phyloP scores from a whole-genome alignment of 1,140 invertebrate species.

The Himalopsyche phryganea region DNA sequence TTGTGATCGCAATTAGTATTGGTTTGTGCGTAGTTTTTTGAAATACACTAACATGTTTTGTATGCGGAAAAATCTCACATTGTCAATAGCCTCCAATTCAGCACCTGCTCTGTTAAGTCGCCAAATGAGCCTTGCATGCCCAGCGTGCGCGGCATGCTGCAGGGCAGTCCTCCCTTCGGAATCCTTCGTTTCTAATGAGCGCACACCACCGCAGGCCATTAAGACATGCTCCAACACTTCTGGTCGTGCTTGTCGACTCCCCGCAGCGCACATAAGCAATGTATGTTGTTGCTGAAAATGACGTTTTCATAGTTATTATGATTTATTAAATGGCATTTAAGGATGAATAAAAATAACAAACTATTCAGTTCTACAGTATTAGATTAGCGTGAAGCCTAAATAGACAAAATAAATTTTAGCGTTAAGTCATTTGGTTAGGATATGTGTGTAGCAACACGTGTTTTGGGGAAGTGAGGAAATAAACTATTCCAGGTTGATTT shows the following conservation, averaged over 20 bases:
- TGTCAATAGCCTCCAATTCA: conserved; percentile 60
- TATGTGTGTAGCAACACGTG: no score
- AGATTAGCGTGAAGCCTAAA: no score
- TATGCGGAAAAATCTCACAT: conserved; percentile 43
- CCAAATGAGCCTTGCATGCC: conserved; percentile 66
- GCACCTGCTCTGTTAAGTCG: conserved; percentile 68
- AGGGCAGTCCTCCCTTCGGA: conserved; percentile 67
- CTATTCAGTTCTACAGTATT: background rate
- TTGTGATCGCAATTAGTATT: no score
- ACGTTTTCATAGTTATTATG: no score
- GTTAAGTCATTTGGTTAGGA: no score
- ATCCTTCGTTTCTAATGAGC: conserved; percentile 54
- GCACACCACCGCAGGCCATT: conserved; percentile 50
- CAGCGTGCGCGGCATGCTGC: conserved; percentile 72
- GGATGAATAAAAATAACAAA: no score
- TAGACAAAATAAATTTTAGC: no score
- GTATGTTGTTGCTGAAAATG: conserved; percentile 68
- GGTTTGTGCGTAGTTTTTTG: no score
- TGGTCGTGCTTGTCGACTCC: conserved; percentile 57
- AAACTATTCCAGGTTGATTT: no score
- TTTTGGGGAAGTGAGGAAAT: no score
- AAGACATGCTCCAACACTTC: conserved; percentile 62
- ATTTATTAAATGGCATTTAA: no score
- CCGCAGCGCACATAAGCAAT: conserved; percentile 65
- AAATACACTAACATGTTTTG: no score